Evolutionary conservation across 2,797 vertebrate species (phyloP).

Genomic region (Sciurus vulgaris): DNA sequence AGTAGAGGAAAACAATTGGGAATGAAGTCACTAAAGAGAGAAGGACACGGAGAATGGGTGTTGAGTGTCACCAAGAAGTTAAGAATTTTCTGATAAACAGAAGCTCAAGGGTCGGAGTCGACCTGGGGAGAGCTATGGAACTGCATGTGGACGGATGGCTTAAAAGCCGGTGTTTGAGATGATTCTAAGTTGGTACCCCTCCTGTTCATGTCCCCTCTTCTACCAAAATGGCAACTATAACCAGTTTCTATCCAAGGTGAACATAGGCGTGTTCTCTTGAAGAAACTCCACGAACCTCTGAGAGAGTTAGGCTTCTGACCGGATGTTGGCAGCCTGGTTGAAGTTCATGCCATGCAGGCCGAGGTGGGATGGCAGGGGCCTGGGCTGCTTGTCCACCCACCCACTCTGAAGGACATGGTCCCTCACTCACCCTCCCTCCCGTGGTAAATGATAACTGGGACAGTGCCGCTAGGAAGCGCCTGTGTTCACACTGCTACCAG

Average conservation of each 20-base stretch:
- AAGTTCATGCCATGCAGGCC: neutral
- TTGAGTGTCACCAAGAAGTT: neutral
- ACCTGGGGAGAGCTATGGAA: neutral
- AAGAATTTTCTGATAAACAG: neutral
- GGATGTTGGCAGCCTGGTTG: too few species aligned
- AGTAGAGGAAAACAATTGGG: rapidly evolving
- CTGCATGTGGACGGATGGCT: neutral
- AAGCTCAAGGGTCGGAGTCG: neutral
- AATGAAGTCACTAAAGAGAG: neutral
- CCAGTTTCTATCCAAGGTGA: neutral
- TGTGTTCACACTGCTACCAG: neutral
- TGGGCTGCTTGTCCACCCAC: rapidly evolving
- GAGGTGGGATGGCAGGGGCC: rapidly evolving
- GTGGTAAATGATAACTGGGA: neutral
- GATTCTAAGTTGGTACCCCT: neutral
- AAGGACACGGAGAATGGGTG: neutral
- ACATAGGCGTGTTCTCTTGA: neutral
- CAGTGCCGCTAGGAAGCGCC: neutral
- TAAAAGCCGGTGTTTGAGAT: neutral
- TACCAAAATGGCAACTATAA: rapidly evolving
- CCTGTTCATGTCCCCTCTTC: neutral
- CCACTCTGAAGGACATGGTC: neutral
- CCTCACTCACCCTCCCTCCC: rapidly evolving
- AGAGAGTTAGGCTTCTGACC: neutral
- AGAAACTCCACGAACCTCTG: neutral